Evolutionary conservation across 1,140 invertebrate genomes (phyloP).

Genomic region (Aphelenchoides besseyi): DNA sequence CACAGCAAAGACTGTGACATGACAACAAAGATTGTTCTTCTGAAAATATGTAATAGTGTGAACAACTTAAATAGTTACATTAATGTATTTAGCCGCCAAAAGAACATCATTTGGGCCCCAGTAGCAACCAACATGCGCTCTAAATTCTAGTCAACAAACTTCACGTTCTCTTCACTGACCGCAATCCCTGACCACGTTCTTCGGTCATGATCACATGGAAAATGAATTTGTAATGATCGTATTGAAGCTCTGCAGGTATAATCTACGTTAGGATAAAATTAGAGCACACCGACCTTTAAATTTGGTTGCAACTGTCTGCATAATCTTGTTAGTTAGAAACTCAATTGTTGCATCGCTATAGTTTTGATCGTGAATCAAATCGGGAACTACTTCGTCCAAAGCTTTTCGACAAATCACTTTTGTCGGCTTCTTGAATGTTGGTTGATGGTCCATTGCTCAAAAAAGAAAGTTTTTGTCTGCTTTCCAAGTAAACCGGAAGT

Average conservation of each 20-base stretch:
- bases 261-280: background rate
- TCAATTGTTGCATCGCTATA: slow-evolving; percentile 1
- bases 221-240: background rate
- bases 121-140: background rate
- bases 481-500: too few species aligned
- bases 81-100: background rate
- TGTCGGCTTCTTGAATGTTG: background rate
- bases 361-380: background rate
- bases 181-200: background rate
- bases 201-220: background rate
- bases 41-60: background rate
- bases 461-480: too few species aligned
- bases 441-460: too few species aligned
- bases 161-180: background rate
- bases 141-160: background rate
- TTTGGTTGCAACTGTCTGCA: background rate
- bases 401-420: background rate
- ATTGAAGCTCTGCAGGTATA: background rate
- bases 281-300: background rate
- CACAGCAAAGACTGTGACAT: background rate
- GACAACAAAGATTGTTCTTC: background rate
- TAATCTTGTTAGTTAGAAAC: background rate
- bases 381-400: background rate
- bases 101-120: background rate
- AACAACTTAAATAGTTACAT: background rate